These are phyloP conservation scores for Scomber colias DNA, from an alignment of 2,113 vertebrate genomes.

Conservation along the genomic window DNA sequence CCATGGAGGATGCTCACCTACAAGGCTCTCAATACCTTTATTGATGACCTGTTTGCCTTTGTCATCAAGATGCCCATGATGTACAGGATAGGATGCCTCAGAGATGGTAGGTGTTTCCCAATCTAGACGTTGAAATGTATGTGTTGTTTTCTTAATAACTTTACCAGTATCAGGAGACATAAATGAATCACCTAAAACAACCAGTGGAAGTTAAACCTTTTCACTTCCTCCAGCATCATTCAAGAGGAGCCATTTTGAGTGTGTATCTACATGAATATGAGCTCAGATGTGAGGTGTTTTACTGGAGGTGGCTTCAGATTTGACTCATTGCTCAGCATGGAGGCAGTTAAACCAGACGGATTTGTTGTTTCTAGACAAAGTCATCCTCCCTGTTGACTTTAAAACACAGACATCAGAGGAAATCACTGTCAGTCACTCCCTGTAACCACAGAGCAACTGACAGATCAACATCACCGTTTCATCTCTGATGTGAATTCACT, in stretches of 20 bases:
- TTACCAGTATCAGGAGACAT: neutral
- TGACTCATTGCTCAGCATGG: neutral
- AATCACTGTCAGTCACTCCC: neutral
- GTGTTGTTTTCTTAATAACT: neutral
- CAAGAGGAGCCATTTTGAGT: neutral
- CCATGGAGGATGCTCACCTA: slow-evolving; percentile 98
- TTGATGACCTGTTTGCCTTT: slow-evolving; percentile 96
- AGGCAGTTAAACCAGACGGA: neutral
- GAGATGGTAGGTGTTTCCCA: slow-evolving; percentile 86
- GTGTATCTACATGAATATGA: neutral
- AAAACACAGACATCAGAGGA: neutral
- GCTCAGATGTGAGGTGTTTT: neutral
- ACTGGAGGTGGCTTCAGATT: slow-evolving; percentile 9
- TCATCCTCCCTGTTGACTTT: neutral
- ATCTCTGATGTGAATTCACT: neutral
- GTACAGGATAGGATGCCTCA: slow-evolving; percentile 97
- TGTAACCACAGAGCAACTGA: neutral
- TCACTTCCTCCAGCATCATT: neutral
- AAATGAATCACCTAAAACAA: neutral
- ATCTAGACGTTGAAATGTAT: neutral
- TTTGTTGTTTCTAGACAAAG: slow-evolving; percentile 7
- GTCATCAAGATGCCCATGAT: slow-evolving; percentile 99
- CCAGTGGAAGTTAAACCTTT: neutral
- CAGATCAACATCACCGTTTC: neutral
- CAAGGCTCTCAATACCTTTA: slow-evolving; percentile 97